Base-by-base conservation (phyloP, 2,888 invertebrate genomes). In the Melolontha melolontha region DNA sequence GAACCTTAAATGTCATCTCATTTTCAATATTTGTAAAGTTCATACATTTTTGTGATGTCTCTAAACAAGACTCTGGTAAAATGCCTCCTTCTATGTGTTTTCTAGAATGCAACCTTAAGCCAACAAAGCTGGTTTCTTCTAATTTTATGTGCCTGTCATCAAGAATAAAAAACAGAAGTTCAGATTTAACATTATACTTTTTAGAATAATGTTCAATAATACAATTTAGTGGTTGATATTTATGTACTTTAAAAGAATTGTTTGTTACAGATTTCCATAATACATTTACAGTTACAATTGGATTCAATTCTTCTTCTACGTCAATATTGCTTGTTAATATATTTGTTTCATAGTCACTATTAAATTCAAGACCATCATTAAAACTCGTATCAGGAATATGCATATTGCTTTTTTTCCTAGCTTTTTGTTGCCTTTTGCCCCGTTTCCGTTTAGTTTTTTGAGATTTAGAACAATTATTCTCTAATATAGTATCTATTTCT, bases 121-220 rank as follows among this genome's bases (percentile, higher is more conserved):
- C 67, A 34, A 66, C 69, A 16, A 40, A 66, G 44, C 66, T 66
- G 40, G 29, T 55, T 2, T 52, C 27, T 41, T 59, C 55, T 29
- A 69, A 44, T 64, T 64, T 54, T 11, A 69, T 55, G 39, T 66
- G 63, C 12, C 40, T 67, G 14, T 69, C 57, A 41, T 67, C 64
- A 4, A 69, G 17, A 2, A 63, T 67, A 55, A 69, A 69, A 57
- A 63, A 69, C 27, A 69, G 16, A 34, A 66, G 51, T 50, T 67
- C 54, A 8, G 67, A 64, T 8, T 67, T 34, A n/a, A 62, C 64
- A 10, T 66, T 54, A 10, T 34, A 34, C 40, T 63, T 44, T 40
- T 69, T 54, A 10, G 54, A 29, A 41, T 55, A 69, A 44, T 69
- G 64, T 22, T 66, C 49, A 0, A 17, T 16, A 40, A 69, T 67